Base-by-base conservation (phyloP, 2,797 vertebrate genomes). In the Hoplostethus mediterraneus region DNA sequence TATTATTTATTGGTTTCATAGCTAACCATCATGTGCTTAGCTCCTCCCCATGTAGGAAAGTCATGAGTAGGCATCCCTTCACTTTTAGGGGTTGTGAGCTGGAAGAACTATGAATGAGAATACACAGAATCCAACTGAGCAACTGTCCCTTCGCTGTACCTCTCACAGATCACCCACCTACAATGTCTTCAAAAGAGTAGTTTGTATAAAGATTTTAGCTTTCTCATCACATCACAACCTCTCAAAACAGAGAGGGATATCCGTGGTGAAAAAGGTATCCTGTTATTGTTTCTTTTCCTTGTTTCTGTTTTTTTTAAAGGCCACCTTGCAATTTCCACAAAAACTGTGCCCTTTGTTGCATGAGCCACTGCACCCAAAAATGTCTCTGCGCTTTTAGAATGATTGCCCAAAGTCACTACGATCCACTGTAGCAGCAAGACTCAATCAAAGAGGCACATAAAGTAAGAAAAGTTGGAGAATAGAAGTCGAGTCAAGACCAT, bases 371-470 rank as follows among this genome's bases (percentile, higher is more conserved):
- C 57, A 74, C 49, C 44, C 48, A 38, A 74, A 79, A 71, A 85
- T 71, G 30, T 76, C 45, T 66, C 38, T 66, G 33, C n/a, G 25
- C 49, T 64, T 44, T 73, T 52, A 60, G 25, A 77, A 56, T 67
- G 54, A 65, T 63, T 76, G 64, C 4, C 31, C 14, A 30, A 14
- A 79, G 63, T 67, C 54, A 52, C 40, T 67, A 55, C 4, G 4
- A 79, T 68, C 63, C 57, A 68, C 31, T 62, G 28, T 72, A 49
- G 69, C 61, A 70, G 71, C 69, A 77, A 73, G 82, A 82, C 51
- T 81, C 84, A 75, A 79, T 82, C 77, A 74, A 36, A 56, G 47
- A 83, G n/a, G 44, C 25, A 62, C 51, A 56, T 14, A 11, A 21
- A 74, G 55, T 30, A 44, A 49, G 56, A 72, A 64, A 70, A 61